Evolutionary conservation across 2,888 invertebrate genomes (phyloP).

Genomic region (Eulithis testata): DNA sequence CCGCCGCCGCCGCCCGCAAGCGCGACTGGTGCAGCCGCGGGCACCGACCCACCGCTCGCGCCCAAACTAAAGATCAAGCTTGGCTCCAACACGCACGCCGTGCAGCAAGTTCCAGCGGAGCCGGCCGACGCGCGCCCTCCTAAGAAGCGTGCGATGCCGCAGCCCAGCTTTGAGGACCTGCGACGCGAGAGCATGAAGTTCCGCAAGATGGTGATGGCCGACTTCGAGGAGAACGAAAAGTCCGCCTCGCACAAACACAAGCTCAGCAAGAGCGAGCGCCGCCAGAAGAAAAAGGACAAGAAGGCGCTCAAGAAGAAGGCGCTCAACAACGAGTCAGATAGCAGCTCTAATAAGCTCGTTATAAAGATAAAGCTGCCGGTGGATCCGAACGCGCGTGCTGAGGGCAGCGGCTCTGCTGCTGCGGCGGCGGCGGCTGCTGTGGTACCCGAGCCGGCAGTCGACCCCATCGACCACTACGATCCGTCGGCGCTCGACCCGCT

Average conservation of each 20-base stretch:
- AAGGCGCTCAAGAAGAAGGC: constrained; percentile 82
- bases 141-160: constrained; percentile 89
- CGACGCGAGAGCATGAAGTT: constrained; percentile 95
- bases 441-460: constrained; percentile 64
- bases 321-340: constrained; percentile 79
- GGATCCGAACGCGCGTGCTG: constrained; percentile 57
- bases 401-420: constrained; percentile 51
- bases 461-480: constrained; percentile 75
- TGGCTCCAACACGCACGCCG: constrained; percentile 77
- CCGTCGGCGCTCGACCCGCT: constrained; percentile 77
- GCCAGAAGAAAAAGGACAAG: constrained; percentile 83
- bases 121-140: constrained; percentile 88
- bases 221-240: constrained; percentile 89
- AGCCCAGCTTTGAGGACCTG: constrained; percentile 91
- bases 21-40: constrained; percentile 43
- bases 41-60: constrained; percentile 64
- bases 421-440: constrained; percentile 58
- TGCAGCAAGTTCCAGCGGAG: constrained; percentile 81
- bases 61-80: constrained; percentile 92
- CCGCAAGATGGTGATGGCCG: constrained; percentile 92
- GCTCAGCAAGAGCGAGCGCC: constrained; percentile 71
- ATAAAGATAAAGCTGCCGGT: constrained; percentile 88
- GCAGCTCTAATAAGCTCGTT: constrained; percentile 91
- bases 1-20: constrained; percentile 43
- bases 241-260: constrained; percentile 74